These are phyloP conservation scores for Eulemur mongoz DNA, from an alignment of 2,797 vertebrate genomes.

Conservation along the genomic window DNA sequence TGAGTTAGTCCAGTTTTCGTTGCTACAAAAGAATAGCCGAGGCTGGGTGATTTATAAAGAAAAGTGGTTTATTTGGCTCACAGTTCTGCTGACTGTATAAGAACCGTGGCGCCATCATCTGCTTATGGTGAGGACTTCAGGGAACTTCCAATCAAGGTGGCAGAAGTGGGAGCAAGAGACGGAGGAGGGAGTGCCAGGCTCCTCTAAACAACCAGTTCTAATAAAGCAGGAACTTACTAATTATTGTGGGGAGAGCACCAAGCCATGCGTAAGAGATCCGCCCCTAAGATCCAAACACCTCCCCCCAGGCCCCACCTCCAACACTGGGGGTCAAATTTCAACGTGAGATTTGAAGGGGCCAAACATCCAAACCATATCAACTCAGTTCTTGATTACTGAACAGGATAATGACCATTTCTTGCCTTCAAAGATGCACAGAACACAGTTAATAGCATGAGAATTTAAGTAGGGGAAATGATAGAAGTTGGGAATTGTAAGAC, in stretches of 20 bases:
- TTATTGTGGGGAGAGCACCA: too few species aligned
- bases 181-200: neutral
- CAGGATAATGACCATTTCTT: neutral
- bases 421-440: neutral
- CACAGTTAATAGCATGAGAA: neutral
- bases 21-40: neutral
- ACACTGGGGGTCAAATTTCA: neutral
- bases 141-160: neutral
- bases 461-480: neutral
- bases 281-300: neutral
- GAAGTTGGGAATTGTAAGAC: neutral
- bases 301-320: neutral
- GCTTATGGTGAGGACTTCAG: neutral
- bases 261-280: too few species aligned
- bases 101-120: neutral
- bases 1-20: neutral
- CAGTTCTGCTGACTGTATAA: neutral
- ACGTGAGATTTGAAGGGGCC: neutral
- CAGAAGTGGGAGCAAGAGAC: neutral
- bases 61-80: neutral
- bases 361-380: neutral
- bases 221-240: too few species aligned
- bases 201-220: neutral
- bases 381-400: neutral
- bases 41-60: neutral